Conservation (phyloP, 1,140 invertebrate genomes). For the Bicyclus anynana region DNA sequence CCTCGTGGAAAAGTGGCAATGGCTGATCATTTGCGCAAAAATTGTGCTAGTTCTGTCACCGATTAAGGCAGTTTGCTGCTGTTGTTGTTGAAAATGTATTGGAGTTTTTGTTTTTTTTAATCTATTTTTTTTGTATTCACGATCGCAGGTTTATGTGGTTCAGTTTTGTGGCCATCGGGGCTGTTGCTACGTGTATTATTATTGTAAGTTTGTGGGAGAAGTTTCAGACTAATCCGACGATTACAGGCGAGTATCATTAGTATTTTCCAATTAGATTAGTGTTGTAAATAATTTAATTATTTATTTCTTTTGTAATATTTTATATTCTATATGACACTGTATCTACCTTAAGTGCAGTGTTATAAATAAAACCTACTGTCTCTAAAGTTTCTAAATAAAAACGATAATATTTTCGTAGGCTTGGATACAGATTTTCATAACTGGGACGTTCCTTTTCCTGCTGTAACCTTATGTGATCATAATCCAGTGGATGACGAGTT, state of each 20-base stretch:
- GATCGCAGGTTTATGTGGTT: constrained; percentile 85
- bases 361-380: too few species aligned
- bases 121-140: constrained; percentile 1
- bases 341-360: too few species aligned
- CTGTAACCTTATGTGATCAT: constrained; percentile 80
- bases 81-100: too few species aligned
- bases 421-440: constrained; percentile 86
- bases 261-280: too few species aligned
- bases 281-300: too few species aligned
- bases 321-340: too few species aligned
- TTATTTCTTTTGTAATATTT: too few species aligned
- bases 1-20: too few species aligned
- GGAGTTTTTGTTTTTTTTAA: too few species aligned
- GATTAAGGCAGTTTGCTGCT: too few species aligned
- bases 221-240: constrained; percentile 88
- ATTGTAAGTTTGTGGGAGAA: constrained; percentile 86
- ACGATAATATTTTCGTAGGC: constrained; percentile 65
- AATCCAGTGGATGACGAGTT: constrained; percentile 72
- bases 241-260: constrained; percentile 77
- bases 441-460: constrained; percentile 85
- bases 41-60: too few species aligned
- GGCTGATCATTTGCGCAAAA: too few species aligned
- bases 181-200: constrained; percentile 82
- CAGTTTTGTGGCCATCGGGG: constrained; percentile 80
- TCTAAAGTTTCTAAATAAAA: not conserved